Percentiles rank a stretch among this genome's conserved stretches.
Conservation (phyloP, 2,113 vertebrate species). For the Coracopsis vasa region DNA sequence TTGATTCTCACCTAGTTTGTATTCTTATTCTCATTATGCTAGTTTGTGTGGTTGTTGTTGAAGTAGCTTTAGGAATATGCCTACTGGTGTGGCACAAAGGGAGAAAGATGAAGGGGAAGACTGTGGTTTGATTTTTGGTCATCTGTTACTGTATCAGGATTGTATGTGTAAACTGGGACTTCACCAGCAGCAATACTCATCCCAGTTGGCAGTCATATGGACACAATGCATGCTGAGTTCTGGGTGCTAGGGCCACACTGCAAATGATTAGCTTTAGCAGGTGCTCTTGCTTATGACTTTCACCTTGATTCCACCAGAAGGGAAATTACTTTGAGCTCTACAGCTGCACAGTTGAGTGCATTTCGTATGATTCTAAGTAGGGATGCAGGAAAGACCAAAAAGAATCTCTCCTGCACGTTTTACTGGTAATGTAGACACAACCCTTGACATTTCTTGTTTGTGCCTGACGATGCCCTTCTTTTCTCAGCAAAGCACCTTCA, state of each 20-base stretch:
- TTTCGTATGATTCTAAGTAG: neutral
- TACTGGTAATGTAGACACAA: neutral
- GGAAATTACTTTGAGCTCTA: neutral
- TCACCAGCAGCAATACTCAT: neutral
- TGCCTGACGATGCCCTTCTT: neutral
- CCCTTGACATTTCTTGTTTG: neutral
- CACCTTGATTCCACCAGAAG: neutral
- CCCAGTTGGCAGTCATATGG: neutral
- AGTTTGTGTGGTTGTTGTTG: neutral
- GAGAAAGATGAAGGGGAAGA: neutral
- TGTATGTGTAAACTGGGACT: neutral
- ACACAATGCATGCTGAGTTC: neutral
- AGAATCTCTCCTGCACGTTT: neutral
- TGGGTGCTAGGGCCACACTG: neutral
- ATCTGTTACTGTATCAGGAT: neutral
- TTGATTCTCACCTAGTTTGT: neutral
- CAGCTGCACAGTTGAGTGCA: neutral
- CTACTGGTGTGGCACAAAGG: neutral
- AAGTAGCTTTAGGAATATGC: neutral
- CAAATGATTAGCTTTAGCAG: neutral
- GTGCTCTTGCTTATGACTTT: neutral
- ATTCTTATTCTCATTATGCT: neutral
- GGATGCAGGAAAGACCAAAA: neutral
- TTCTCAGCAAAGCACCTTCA: neutral
- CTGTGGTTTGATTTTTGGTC: neutral